These are phyloP conservation scores for Strix uralensis DNA, from an alignment of 2,113 vertebrate genomes.

Conservation along the genomic window DNA sequence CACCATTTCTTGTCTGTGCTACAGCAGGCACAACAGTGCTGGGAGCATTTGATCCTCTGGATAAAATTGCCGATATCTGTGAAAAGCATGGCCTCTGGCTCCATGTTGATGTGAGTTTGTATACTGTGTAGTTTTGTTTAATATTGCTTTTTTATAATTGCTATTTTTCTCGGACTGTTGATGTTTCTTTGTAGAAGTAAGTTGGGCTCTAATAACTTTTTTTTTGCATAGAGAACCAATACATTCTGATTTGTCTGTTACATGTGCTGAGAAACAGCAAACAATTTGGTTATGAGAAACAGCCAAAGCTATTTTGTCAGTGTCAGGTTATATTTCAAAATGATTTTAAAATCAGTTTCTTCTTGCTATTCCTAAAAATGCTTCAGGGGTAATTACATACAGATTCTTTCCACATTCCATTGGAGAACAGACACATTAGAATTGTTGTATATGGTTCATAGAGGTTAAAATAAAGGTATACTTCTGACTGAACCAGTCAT, in stretches of 20 bases:
- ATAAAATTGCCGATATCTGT: slow-evolving; percentile 78
- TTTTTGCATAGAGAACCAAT: neutral
- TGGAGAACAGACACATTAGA: neutral
- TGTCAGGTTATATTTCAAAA: neutral
- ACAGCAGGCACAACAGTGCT: slow-evolving; percentile 84
- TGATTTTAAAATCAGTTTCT: neutral
- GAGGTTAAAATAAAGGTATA: neutral
- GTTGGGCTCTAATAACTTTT: neutral
- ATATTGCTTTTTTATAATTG: neutral
- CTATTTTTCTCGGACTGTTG: neutral
- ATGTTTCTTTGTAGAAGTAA: neutral
- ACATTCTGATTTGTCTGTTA: neutral
- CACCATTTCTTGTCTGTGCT: slow-evolving; percentile 82
- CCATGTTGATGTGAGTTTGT: slow-evolving; percentile 82
- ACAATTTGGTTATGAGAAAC: neutral
- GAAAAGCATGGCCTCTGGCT: slow-evolving; percentile 80
- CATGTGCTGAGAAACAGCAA: neutral
- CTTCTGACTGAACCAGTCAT: neutral
- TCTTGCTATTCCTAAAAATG: neutral
- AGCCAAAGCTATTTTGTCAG: neutral
- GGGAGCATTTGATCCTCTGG: slow-evolving; percentile 84
- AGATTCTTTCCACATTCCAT: neutral
- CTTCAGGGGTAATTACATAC: neutral
- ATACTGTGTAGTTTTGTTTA: neutral
- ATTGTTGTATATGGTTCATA: neutral